These are phyloP conservation scores for Eupristina koningsbergeri DNA, from an alignment of 1,140 invertebrate genomes.

Conservation along the genomic window DNA sequence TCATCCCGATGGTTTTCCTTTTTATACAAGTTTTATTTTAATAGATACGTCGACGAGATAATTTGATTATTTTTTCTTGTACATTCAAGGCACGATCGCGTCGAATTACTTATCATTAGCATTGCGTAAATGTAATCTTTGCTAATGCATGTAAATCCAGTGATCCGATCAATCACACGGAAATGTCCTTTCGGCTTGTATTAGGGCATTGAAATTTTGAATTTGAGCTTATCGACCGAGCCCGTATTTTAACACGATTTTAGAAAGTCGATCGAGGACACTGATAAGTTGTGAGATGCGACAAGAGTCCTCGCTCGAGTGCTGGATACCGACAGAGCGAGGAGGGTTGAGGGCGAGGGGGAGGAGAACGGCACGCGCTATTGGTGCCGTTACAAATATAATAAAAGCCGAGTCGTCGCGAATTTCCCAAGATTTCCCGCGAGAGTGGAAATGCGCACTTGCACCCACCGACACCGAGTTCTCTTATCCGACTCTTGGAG, in stretches of 20 bases:
- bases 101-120: neutral
- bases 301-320: no score
- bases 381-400: neutral
- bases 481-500: no score
- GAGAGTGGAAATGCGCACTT: conserved; percentile 31
- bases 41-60: neutral
- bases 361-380: neutral
- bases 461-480: conserved; percentile 41
- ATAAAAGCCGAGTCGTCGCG: neutral
- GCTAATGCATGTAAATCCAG: no score
- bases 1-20: neutral
- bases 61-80: neutral
- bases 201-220: no score
- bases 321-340: neutral
- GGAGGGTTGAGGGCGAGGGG: neutral
- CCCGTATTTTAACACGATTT: no score
- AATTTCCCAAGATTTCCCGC: conserved; percentile 51
- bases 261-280: no score
- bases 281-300: no score
- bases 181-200: no score
- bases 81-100: neutral
- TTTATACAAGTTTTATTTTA: neutral
- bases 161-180: no score
- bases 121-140: no score
- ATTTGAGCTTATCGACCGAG: no score